Base-by-base conservation (phyloP, 2,797 vertebrate species). In the Sparidentex hasta region DNA sequence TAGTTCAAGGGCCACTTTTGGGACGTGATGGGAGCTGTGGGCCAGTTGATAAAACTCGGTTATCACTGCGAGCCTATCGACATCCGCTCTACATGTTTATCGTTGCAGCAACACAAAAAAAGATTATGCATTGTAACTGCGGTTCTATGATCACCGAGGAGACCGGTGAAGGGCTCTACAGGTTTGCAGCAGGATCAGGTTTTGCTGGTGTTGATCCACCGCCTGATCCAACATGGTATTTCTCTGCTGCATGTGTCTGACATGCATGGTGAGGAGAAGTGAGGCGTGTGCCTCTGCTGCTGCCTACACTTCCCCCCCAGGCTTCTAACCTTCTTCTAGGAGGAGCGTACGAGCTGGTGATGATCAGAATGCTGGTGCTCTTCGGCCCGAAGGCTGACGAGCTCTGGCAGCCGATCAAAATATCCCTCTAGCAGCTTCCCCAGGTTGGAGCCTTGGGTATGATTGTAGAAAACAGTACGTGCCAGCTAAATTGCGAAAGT, bases 1-100 rank as follows among this genome's bases (percentile, higher is more conserved):
- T 23, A 71, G 81, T 71, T 91, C 81, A 87, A 88, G 69, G 77
- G 63, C 70, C 76, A 73, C 73, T 88, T 83, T 65, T 65, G 63
- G 63, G 71, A 86, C 25, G 18, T 61, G 67, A 78, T 55, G 56
- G 65, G 57, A 68, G 70, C 41, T 33, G 43, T 74, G 65, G 86
- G 54, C 70, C 76, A 55, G 71, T 27, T 72, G 70, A 82, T 21
- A 52, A 78, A 73, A 73, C 69, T 41, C 56, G 4, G 58, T 55
- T 61, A 80, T 85, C 76, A 41, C 54, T 20, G 1, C 21, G 29
- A 33, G 14, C 59, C 21, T 69, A 68, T 55, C 46, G 63, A 27
- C 9, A 1, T 44, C 25, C 21, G 44, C 33, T 1, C 50, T 9
- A 20, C 61, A 77, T 76, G 62, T 65, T 54, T 68, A 67, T 71